Conservation (phyloP, 2,888 invertebrate genomes). For the Drosophila mettleri region DNA sequence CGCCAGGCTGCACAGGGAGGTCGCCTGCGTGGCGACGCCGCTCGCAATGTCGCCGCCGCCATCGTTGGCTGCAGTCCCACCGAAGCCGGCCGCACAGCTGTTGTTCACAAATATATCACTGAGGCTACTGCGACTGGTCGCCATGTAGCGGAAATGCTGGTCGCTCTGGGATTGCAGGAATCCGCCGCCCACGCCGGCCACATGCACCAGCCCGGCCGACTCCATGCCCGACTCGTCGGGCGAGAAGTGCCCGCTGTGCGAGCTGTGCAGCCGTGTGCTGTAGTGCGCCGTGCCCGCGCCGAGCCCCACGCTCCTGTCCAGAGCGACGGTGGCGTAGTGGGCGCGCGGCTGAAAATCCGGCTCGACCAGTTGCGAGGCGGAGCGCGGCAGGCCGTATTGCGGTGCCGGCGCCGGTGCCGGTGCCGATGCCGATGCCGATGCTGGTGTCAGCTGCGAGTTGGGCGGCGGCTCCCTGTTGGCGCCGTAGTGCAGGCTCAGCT, state of each 20-base stretch:
- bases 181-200: slow-evolving; percentile 38
- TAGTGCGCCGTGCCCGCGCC: slow-evolving; percentile 33
- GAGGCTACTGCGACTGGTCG: slow-evolving; percentile 83
- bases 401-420: no score
- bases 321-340: slow-evolving; percentile 52
- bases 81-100: slow-evolving; percentile 74
- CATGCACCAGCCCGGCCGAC: slow-evolving; percentile 24
- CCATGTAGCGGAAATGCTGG: slow-evolving; percentile 83
- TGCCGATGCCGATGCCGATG: no score
- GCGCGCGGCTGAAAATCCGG: slow-evolving; percentile 61
- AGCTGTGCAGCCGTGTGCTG: slow-evolving; percentile 66
- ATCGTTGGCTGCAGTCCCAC: neutral
- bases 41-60: slow-evolving; percentile 30
- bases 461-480: slow-evolving; percentile 25
- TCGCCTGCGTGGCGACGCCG: slow-evolving; percentile 51
- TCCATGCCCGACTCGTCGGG: slow-evolving; percentile 60
- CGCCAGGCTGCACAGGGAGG: slow-evolving; percentile 66
- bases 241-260: slow-evolving; percentile 79
- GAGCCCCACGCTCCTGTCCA: slow-evolving; percentile 35
- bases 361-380: slow-evolving; percentile 87
- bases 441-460: slow-evolving; percentile 41
- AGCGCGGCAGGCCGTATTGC: slow-evolving; percentile 86
- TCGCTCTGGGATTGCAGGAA: slow-evolving; percentile 84
- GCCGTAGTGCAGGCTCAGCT: slow-evolving; percentile 85
- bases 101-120: slow-evolving; percentile 85